phyloP scores from a whole-genome alignment of 1,140 invertebrate genomes.

The Caerostris extrusa region DNA sequence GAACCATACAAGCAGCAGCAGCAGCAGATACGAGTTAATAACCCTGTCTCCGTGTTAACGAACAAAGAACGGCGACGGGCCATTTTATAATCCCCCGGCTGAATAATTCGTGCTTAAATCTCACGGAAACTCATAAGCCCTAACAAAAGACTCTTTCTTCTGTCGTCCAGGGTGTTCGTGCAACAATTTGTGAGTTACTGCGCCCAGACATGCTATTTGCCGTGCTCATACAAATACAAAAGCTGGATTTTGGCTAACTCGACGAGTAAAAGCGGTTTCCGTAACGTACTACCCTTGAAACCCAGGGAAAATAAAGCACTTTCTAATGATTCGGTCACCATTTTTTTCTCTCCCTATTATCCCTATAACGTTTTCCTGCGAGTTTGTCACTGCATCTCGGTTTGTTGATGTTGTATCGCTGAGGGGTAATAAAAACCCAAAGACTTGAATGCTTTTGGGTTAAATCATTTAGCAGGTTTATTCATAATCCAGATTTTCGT shows the following conservation, averaged over 20 bases:
- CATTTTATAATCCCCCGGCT: conserved; percentile 15
- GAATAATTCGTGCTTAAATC: conserved; percentile 69
- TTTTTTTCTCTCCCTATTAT: neutral
- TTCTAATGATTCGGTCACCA: neutral
- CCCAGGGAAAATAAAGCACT: neutral
- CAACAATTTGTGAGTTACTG: conserved; percentile 74
- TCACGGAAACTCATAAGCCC: conserved; percentile 71
- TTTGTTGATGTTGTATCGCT: too few species aligned
- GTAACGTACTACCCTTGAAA: conserved; percentile 4
- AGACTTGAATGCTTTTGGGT: too few species aligned
- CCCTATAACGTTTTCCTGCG: neutral
- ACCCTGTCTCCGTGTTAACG: conserved; percentile 35
- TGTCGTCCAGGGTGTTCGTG: conserved; percentile 56
- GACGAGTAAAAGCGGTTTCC: neutral
- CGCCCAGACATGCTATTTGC: conserved; percentile 57
- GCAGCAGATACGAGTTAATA: conserved; percentile 24
- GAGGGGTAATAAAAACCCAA: too few species aligned
- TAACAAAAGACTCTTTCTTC: conserved; percentile 69
- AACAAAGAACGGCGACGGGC: conserved; percentile 38
- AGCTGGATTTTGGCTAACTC: conserved; percentile 40
- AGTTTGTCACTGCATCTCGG: too few species aligned
- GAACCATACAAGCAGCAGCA: neutral
- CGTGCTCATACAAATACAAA: conserved; percentile 65
- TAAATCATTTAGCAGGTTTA: too few species aligned
- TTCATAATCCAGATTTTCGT: too few species aligned